phyloP scores from a whole-genome alignment of 92 coral and sea anemone species.

The Heliopora coerulea region DNA sequence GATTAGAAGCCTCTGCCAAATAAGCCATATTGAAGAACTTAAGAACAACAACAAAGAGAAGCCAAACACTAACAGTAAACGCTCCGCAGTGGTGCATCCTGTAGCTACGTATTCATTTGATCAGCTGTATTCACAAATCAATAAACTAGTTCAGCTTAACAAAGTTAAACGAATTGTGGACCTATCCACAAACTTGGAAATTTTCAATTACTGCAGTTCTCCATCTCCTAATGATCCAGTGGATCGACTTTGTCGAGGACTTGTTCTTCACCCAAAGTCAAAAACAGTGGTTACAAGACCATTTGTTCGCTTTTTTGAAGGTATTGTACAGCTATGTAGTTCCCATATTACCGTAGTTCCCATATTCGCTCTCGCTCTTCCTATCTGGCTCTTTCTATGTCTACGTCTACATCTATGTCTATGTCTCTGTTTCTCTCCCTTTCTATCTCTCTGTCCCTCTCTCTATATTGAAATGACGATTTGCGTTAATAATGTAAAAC shows the following conservation, averaged over 20 bases:
- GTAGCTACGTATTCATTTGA: constrained; percentile 8
- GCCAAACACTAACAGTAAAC: background rate
- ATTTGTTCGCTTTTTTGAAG: constrained; percentile 35
- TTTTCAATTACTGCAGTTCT: background rate
- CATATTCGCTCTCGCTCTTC: too few species aligned
- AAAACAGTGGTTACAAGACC: constrained; percentile 25
- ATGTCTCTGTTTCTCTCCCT: too few species aligned
- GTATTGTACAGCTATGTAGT: too few species aligned
- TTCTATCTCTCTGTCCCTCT: too few species aligned
- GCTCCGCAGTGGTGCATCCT: background rate
- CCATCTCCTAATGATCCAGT: background rate
- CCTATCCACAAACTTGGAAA: constrained; percentile 12
- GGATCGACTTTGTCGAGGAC: constrained; percentile 8
- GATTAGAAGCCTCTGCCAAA: background rate
- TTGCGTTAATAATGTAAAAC: too few species aligned
- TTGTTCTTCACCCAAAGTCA: constrained; percentile 23
- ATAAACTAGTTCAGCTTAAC: background rate
- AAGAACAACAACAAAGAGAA: too few species aligned
- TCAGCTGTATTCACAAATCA: constrained; percentile 1
- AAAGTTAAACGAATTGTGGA: constrained; percentile 1
- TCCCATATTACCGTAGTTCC: too few species aligned
- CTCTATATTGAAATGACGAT: too few species aligned
- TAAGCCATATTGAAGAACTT: background rate
- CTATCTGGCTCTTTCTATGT: too few species aligned
- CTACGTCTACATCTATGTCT: too few species aligned